Percentiles rank a stretch among this genome's conserved stretches.
phyloP scores from a whole-genome alignment of 2,888 invertebrate genomes.

The Spatulosminthurus flaviceps region DNA sequence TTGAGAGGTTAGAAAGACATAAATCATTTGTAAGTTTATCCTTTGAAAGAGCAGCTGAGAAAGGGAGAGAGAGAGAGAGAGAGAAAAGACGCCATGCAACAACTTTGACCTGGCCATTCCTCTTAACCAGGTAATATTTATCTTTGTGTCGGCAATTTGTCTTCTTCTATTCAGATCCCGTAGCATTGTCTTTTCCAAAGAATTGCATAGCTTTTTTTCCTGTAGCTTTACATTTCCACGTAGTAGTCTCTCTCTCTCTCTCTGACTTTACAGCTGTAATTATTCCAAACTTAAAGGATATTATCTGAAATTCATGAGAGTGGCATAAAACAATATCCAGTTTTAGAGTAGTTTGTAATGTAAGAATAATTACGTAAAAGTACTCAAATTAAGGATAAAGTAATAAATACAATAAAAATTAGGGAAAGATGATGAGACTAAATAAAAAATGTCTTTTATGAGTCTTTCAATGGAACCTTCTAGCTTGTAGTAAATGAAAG shows the following conservation, averaged over 20 bases:
- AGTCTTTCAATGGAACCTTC: too few species aligned
- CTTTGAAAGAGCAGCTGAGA: constrained; percentile 10
- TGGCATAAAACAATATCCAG: too few species aligned
- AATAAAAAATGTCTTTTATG: too few species aligned
- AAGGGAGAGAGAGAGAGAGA: constrained; percentile 28
- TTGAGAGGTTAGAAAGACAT: constrained; percentile 41
- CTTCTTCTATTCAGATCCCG: constrained; percentile 40
- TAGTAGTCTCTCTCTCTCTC: too few species aligned
- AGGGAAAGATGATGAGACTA: too few species aligned
- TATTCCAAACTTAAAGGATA: too few species aligned
- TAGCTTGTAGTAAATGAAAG: neutral
- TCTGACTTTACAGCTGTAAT: too few species aligned
- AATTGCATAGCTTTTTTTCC: neutral
- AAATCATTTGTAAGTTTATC: constrained; percentile 36
- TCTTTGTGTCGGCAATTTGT: constrained; percentile 43
- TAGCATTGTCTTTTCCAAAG: constrained; percentile 20
- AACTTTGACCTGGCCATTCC: constrained; percentile 42
- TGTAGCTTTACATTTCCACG: neutral
- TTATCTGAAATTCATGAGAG: too few species aligned
- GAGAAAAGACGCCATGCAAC: constrained; percentile 23
- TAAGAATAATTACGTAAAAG: too few species aligned
- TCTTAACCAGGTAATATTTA: constrained; percentile 28
- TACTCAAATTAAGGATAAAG: too few species aligned
- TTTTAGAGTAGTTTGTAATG: too few species aligned
- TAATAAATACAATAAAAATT: too few species aligned